Evolutionary conservation across 2,797 vertebrate genomes (phyloP), one percentile per base, ranked within the genome.

Genomic region (Tarsius wallacei): DNA sequence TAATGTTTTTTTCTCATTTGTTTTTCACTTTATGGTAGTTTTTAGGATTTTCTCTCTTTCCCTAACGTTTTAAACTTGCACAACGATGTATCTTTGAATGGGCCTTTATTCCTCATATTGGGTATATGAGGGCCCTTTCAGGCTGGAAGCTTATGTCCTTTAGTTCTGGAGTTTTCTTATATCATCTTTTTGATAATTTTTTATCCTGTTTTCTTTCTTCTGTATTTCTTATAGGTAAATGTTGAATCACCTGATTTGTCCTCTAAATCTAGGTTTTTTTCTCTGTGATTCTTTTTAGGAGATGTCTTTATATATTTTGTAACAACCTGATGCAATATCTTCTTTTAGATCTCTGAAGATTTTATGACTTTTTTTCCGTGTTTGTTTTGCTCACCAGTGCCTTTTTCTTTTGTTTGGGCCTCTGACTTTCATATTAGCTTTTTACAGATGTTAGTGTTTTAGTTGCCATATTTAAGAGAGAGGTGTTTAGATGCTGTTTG

Each of bases 381-480:
- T 42, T 86, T 85, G 28, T 15, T 59, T 87, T 91, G 33, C 66
- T 90, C 90, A 13, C 74, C 24, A 82, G 47, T 93, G 66, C 61
- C 55, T 92, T 78, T 89, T 80, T 53, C 78, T 71, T 94, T 84
- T 77, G 42, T 83, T 90, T 87, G 59, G 49, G 16, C 49, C 66
- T 91, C 71, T 95, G 33, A 73, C 36, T 91, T 91, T 26, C 26
- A 36, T 31, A 7, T 64, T 87, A 19, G 3, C 28, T 28, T 83
- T 95, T 77, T 77, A 57, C 12, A 80, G 78, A 63, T 76, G 3
- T 51, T 85, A 53, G 28, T 91, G 16, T 89, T 81, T 84, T 94
- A 28, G 17, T 68, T 96, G 4, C 71, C 70, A 19, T 94, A 85
- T 85, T 86, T 74, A 86, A 81, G 68, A 76, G 53, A 96, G 91